phyloP scores from a whole-genome alignment of 35 echinoderm and acorn worm species.

The Amphiura filiformis region DNA sequence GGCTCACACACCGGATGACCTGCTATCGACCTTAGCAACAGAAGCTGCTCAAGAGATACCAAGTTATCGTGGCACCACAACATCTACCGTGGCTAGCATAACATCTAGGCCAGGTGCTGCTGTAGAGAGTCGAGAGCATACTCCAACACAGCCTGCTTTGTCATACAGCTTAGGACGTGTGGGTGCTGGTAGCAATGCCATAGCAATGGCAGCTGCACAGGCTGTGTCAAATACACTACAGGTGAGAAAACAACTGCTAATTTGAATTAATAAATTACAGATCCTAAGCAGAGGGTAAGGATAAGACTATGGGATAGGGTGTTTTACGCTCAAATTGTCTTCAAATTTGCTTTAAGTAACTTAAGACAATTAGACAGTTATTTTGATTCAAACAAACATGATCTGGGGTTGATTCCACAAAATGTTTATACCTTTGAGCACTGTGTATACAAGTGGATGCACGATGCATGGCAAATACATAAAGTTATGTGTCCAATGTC shows the following conservation, averaged over 20 bases:
- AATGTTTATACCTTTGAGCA: too few species aligned
- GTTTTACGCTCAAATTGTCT: neutral
- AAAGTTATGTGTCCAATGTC: too few species aligned
- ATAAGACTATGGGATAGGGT: too few species aligned
- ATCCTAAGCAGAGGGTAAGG: too few species aligned
- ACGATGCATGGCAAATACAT: too few species aligned
- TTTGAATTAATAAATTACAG: neutral
- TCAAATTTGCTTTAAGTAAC: neutral
- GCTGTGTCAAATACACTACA: constrained; percentile 98
- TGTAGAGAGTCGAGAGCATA: constrained; percentile 1
- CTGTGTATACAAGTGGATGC: too few species aligned
- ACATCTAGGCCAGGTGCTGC: neutral
- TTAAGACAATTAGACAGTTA: too few species aligned
- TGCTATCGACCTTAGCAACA: constrained; percentile 65
- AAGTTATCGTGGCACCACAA: constrained; percentile 12
- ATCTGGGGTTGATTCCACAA: too few species aligned
- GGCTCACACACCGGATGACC: constrained; percentile 55
- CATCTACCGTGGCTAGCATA: neutral
- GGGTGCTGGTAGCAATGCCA: constrained; percentile 82
- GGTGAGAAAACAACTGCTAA: constrained; percentile 66
- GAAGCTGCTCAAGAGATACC: constrained; percentile 74
- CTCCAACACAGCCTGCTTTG: constrained; percentile 45
- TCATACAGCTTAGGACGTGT: constrained; percentile 87
- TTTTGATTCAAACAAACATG: too few species aligned
- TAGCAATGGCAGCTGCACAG: constrained; percentile 94